Percentiles rank a stretch among this genome's conserved stretches.
Conservation (phyloP, 2,113 vertebrate genomes). For the Paralichthys olivaceus region DNA sequence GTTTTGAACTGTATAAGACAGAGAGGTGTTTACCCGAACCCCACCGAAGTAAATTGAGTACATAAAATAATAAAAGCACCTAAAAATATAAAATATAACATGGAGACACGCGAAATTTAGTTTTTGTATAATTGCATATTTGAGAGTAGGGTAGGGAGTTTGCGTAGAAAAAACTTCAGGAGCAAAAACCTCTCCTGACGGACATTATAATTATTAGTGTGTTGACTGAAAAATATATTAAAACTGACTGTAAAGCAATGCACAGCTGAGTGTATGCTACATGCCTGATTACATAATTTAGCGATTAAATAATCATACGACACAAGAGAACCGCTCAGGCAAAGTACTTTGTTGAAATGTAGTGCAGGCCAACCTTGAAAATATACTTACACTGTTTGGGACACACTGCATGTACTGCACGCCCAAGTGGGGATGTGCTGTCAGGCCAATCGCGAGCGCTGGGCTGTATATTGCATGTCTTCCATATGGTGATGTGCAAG, state of each 20-base stretch:
- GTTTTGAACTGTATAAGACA: no score
- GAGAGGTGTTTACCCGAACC: neutral
- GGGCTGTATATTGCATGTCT: constrained; percentile 8
- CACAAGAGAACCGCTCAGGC: constrained; percentile 5
- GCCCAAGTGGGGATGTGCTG: neutral
- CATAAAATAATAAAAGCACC: no score
- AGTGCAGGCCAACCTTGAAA: neutral
- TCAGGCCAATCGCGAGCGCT: neutral
- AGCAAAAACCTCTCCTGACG: no score
- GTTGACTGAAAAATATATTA: neutral
- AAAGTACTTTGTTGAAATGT: neutral
- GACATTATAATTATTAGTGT: no score
- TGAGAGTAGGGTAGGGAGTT: no score
- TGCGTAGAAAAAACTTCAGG: no score
- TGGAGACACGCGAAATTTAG: no score
- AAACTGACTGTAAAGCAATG: neutral
- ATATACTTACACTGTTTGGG: neutral
- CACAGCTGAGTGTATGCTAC: neutral
- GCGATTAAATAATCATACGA: constrained; percentile 23
- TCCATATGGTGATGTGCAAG: constrained; percentile 30
- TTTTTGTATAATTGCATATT: no score
- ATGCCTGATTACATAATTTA: constrained; percentile 5
- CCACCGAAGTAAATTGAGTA: no score
- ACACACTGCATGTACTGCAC: neutral
- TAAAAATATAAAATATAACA: no score